Conservation (phyloP, 2,888 invertebrate genomes). For the Urechis unicinctus region DNA sequence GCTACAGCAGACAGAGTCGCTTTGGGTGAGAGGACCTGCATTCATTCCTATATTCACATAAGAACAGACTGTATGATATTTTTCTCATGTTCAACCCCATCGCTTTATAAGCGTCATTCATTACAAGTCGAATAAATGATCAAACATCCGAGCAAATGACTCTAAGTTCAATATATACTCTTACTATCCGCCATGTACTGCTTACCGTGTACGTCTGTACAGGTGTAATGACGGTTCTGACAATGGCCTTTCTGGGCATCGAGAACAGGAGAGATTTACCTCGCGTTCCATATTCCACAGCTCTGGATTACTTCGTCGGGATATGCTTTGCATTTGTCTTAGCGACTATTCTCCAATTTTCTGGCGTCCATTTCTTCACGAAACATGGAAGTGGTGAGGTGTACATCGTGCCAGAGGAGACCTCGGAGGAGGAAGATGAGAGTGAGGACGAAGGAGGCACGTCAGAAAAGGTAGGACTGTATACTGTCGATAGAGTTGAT, state of each 20-base stretch:
- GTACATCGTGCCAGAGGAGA: background rate
- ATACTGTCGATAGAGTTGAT: no score
- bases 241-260: conserved; percentile 12
- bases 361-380: conserved; percentile 95
- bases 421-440: background rate
- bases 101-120: no score
- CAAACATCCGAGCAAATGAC: no score
- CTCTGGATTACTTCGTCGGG: conserved; percentile 76
- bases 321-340: conserved; percentile 67
- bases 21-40: conserved; percentile 65
- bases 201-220: background rate
- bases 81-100: no score
- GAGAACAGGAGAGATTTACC: conserved; percentile 75
- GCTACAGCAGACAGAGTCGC: conserved; percentile 88
- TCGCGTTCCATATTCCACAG: conserved; percentile 80
- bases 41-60: no score
- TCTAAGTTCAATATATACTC: no score
- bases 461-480: no score
- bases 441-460: conserved; percentile 2
- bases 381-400: conserved; percentile 66
- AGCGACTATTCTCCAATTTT: conserved; percentile 81
- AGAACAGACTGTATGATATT: background rate
- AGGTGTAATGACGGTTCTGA: conserved; percentile 14
- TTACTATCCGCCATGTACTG: no score
- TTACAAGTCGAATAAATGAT: no score